Evolutionary conservation across 2,797 vertebrate species (phyloP).

Genomic region (Siniperca scherzeri): DNA sequence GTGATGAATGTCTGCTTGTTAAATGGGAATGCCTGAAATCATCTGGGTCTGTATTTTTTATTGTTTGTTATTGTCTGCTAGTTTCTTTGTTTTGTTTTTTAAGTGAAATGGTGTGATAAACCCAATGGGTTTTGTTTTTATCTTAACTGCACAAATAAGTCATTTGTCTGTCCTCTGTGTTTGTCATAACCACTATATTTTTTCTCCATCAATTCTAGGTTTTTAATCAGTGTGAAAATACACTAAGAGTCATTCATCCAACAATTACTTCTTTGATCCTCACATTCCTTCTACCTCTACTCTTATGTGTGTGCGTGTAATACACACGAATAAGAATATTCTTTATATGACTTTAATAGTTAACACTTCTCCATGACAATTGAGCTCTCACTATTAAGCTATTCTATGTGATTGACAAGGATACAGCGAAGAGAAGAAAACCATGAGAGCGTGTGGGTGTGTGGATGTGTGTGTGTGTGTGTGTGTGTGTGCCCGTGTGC

Average conservation of each 20-base stretch:
- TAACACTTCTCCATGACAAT: neutral
- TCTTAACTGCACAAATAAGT: slow-evolving; percentile 12
- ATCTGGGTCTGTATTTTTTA: slow-evolving; percentile 20
- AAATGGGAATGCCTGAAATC: slow-evolving; percentile 57
- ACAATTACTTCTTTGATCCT: neutral
- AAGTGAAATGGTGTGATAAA: slow-evolving; percentile 26
- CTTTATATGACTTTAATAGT: neutral
- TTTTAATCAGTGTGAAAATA: slow-evolving; percentile 7
- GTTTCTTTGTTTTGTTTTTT: slow-evolving; percentile 2
- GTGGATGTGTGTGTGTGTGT: slow-evolving; percentile 22
- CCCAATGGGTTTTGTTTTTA: slow-evolving; percentile 14
- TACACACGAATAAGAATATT: neutral
- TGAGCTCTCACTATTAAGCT: neutral
- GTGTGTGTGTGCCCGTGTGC: neutral
- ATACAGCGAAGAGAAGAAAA: neutral
- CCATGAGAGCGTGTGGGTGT: neutral
- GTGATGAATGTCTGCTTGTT: slow-evolving; percentile 67
- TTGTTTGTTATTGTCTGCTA: slow-evolving; percentile 34
- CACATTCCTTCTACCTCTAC: neutral
- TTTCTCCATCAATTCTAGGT: neutral
- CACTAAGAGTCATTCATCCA: slow-evolving; percentile 11
- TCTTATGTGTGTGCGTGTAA: neutral
- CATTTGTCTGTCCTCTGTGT: slow-evolving; percentile 3
- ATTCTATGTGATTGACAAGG: slow-evolving; percentile 14
- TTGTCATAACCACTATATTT: neutral